Evolutionary conservation across 2,888 invertebrate genomes (phyloP), one percentile per base, ranked within the genome.

Genomic region (Chaitophorus viminalis): DNA sequence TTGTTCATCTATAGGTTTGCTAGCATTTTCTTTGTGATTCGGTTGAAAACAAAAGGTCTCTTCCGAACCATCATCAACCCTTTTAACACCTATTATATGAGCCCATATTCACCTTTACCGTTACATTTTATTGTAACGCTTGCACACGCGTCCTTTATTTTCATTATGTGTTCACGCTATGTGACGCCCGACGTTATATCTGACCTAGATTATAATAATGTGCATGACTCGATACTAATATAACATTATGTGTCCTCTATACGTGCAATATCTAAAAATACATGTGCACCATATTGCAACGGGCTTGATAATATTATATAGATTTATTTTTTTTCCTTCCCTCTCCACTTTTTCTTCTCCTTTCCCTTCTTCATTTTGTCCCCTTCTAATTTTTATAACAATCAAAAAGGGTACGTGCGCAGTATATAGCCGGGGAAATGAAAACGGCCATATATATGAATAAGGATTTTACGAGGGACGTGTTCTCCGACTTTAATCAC

Each of bases 61-160:
- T 33, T 74, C 18, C 52, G 5, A 39, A 72, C 72, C n/a, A 31
- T 54, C 33, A 54, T 78, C 31, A 36, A 74, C 54, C 72, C n/a
- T 82, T 82, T 52, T 82, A 54, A 82, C 74, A 74, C 74, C 82
- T 74, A 74, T 82, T 82, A n/a, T n/a, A n/a, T n/a, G 33, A 29
- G 17, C 21, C 5, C 21, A 14, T 18, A 14, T 82, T 82, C 82
- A 82, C 82, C 82, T 82, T 82, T 74, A 54, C n/a, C n/a, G 72
- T 82, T 46, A 46, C 82, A 33, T 74, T 36, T 72, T 82, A 70
- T 54, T 54, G 33, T 33, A n/a, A 74, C 33, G 33, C 72, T 31
- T 82, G 17, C 36, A 25, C 25, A 25, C 25, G 21, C 52, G 60
- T 46, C 70, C 68, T 17, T 25, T 25, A 31, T 31, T n/a, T n/a